Evolutionary conservation across 37 sponge, comb jelly and placozoan genomes (phyloP).

Genomic region (Ianthella basta): DNA sequence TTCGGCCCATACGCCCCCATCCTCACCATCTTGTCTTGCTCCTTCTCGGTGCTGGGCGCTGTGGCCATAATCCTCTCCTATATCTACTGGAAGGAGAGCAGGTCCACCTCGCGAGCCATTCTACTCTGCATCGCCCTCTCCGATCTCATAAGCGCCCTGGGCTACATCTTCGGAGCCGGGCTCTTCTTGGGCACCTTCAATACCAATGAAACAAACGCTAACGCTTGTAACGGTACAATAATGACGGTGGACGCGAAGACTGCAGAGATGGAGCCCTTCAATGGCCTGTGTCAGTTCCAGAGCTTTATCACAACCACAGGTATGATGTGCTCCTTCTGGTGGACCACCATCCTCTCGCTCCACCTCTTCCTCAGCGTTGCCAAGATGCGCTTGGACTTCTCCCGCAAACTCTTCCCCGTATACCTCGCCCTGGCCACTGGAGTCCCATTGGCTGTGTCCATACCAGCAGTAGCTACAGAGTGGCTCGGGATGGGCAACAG

Average conservation of each 20-base stretch:
- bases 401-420: conserved; percentile 39
- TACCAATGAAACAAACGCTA: neutral
- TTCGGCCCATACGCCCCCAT: neutral
- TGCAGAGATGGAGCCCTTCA: conserved; percentile 16
- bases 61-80: neutral
- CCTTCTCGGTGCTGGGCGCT: neutral
- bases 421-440: conserved; percentile 41
- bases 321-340: conserved; percentile 56
- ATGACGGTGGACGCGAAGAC: neutral
- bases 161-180: conserved; percentile 70
- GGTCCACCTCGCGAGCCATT: conserved; percentile 54
- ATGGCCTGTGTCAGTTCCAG: conserved; percentile 50
- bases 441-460: conserved; percentile 17
- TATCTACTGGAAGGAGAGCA: conserved; percentile 50
- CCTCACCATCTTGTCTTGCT: neutral
- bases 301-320: conserved; percentile 57
- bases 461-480: neutral
- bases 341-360: conserved; percentile 60
- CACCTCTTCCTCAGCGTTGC: conserved; percentile 58
- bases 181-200: conserved; percentile 18
- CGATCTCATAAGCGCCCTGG: conserved; percentile 62
- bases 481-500: conserved; percentile 16
- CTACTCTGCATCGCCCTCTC: conserved; percentile 59
- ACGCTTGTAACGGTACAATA: neutral
- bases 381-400: neutral